Conservation (phyloP, 64 coral and sea anemone genomes). For the Platygyra sinensis region DNA sequence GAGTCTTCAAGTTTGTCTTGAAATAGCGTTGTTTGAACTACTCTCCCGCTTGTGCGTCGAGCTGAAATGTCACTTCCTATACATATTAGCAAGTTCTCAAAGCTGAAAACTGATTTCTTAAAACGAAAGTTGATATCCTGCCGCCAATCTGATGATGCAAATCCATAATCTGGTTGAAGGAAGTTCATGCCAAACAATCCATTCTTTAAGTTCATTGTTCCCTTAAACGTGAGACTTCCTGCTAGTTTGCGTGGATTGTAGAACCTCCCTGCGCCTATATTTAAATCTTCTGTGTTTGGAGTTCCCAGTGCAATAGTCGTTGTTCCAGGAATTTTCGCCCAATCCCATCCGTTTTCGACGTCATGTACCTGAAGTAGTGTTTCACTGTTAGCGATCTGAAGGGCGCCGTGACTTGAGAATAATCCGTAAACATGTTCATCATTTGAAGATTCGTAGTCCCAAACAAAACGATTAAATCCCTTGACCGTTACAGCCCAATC, state of each 20-base stretch:
- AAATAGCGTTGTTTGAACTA: conserved; percentile 68
- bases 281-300: conserved; percentile 23
- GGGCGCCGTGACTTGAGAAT: conserved; percentile 56
- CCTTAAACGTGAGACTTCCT: conserved; percentile 40
- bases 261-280: conserved; percentile 34
- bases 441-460: conserved; percentile 31
- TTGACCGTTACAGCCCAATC: conserved; percentile 77
- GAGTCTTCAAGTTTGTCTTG: conserved; percentile 56
- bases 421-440: conserved; percentile 68
- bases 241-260: conserved; percentile 21
- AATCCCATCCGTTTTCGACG: conserved; percentile 78
- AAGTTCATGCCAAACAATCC: conserved; percentile 84
- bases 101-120: conserved; percentile 75
- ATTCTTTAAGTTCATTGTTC: conserved; percentile 15
- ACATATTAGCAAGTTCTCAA: conserved; percentile 49
- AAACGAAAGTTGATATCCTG: conserved; percentile 32
- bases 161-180: conserved; percentile 28
- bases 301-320: conserved; percentile 51
- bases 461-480: conserved; percentile 69
- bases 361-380: conserved; percentile 18
- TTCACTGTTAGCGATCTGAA: conserved; percentile 75
- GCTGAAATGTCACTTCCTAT: conserved; percentile 63
- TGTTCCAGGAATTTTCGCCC: conserved; percentile 68
- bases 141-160: not conserved
- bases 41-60: not conserved